These are phyloP conservation scores for Nymphalis polychloros DNA, from an alignment of 2,888 invertebrate genomes.

Conservation along the genomic window DNA sequence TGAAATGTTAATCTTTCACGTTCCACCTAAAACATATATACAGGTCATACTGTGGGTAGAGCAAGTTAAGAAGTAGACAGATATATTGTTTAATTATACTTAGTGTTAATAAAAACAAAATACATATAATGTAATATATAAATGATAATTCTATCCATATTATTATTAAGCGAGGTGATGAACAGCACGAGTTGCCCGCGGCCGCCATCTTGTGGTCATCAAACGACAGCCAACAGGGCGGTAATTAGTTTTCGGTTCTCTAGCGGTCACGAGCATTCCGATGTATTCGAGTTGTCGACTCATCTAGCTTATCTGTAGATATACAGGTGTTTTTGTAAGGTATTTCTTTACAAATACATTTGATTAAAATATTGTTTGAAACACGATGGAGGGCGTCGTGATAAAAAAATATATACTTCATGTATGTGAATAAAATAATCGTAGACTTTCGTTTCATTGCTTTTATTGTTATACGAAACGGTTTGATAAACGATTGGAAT, in stretches of 20 bases:
- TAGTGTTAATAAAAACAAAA: no score
- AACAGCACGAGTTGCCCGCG: neutral
- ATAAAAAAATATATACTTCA: neutral
- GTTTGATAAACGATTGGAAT: neutral
- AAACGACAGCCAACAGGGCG: slow-evolving; percentile 46
- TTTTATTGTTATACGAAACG: neutral
- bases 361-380: slow-evolving; percentile 32
- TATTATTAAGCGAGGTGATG: neutral
- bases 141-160: neutral
- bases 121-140: no score
- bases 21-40: no score
- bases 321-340: slow-evolving; percentile 63
- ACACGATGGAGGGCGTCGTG: neutral
- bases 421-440: slow-evolving; percentile 5
- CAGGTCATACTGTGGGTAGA: no score
- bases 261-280: slow-evolving; percentile 71
- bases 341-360: slow-evolving; percentile 60
- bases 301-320: slow-evolving; percentile 50
- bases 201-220: slow-evolving; percentile 45
- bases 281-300: slow-evolving; percentile 55
- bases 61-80: no score
- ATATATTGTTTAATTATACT: no score
- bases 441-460: neutral
- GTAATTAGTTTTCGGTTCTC: slow-evolving; percentile 70
- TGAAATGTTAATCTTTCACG: no score